Conservation (phyloP, 2,888 invertebrate species). For the Apodemia hepburni region DNA sequence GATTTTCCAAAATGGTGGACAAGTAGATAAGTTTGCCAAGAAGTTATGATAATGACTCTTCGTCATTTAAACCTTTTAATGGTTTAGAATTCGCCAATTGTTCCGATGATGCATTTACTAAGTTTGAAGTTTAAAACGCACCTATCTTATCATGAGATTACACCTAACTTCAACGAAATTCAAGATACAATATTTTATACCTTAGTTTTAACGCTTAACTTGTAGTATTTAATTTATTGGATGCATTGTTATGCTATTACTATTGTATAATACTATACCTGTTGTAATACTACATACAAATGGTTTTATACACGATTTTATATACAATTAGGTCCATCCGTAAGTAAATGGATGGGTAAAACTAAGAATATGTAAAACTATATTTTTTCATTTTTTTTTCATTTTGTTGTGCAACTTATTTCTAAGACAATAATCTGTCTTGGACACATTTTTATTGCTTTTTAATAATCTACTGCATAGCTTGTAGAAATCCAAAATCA, state of each 20-base stretch:
- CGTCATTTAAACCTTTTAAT: not conserved
- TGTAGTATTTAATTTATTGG: constrained; percentile 12
- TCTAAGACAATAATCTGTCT: too few relatives aligned
- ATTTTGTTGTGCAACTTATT: too few relatives aligned
- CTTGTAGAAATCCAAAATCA: too few relatives aligned
- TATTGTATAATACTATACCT: not conserved
- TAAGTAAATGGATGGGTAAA: too few relatives aligned
- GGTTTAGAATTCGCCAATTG: not conserved
- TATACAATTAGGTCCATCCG: not conserved
- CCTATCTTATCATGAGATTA: constrained; percentile 6
- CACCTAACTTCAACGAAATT: constrained; percentile 6
- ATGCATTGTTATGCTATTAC: not conserved
- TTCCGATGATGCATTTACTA: not conserved
- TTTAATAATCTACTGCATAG: too few relatives aligned
- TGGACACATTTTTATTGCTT: too few relatives aligned
- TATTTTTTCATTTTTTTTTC: too few relatives aligned
- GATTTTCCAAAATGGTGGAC: not conserved
- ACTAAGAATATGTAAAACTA: too few relatives aligned
- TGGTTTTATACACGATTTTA: not conserved
- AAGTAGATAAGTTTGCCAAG: not conserved
- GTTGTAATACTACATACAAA: not conserved
- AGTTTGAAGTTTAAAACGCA: not conserved
- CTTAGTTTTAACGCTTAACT: constrained; percentile 11
- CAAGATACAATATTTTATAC: constrained; percentile 1
- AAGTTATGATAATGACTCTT: not conserved